Evolutionary conservation across 2,113 vertebrate genomes (phyloP).

Genomic region (Hydropotes inermis): DNA sequence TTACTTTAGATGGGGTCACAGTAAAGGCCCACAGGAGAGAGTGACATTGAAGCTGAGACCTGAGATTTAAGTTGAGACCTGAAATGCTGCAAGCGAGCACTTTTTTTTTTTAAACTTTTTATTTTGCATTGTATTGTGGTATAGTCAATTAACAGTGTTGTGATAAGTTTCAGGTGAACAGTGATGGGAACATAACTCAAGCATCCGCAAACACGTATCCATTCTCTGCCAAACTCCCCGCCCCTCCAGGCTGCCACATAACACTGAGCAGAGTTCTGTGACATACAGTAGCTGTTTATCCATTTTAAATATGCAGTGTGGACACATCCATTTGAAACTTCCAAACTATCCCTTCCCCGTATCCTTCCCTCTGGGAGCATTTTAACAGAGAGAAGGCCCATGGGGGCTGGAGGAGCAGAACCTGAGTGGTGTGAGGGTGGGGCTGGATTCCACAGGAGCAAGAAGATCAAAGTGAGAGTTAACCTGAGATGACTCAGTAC

Average conservation of each 20-base stretch:
- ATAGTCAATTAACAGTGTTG: not conserved
- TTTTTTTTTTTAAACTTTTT: not conserved
- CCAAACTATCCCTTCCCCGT: not conserved
- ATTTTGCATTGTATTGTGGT: not conserved
- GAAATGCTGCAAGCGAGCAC: not conserved
- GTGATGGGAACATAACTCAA: not conserved
- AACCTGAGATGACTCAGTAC: not conserved
- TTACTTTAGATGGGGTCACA: not conserved
- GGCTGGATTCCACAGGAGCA: not conserved
- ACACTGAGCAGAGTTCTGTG: not conserved
- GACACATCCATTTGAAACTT: not conserved
- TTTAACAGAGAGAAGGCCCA: too few relatives aligned
- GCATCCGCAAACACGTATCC: not conserved
- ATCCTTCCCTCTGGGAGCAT: not conserved
- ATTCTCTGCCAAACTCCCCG: not conserved
- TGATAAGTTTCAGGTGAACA: not conserved
- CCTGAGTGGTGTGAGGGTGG: not conserved
- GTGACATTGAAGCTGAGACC: not conserved
- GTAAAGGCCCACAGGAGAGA: not conserved
- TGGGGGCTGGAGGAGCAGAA: not conserved
- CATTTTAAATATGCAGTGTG: not conserved
- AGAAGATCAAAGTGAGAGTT: not conserved
- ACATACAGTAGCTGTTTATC: not conserved
- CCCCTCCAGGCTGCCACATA: not conserved
- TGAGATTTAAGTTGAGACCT: not conserved